Evolutionary conservation across 2,888 invertebrate genomes (phyloP).

Genomic region (Lithosia quadra): DNA sequence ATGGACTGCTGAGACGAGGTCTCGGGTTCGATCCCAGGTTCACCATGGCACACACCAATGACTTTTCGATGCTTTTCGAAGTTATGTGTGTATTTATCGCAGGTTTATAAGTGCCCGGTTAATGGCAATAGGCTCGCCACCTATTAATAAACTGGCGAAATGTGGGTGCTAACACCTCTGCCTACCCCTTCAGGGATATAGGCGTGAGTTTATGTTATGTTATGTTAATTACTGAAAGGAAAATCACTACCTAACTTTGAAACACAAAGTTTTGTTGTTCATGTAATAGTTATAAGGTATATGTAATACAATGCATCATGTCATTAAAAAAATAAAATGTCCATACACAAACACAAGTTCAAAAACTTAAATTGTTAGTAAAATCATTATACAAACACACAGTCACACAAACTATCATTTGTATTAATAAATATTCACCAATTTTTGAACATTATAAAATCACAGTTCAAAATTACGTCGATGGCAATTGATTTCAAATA

Average conservation of each 20-base stretch:
- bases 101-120: no score
- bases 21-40: no score
- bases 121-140: no score
- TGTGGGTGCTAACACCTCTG: no score
- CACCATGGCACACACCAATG: no score
- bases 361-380: slow-evolving; percentile 34
- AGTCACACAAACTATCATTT: slow-evolving; percentile 58
- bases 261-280: background rate
- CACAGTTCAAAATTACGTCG: slow-evolving; percentile 84
- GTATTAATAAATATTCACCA: slow-evolving; percentile 51
- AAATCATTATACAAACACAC: slow-evolving; percentile 57
- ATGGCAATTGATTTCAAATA: slow-evolving; percentile 75
- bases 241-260: background rate
- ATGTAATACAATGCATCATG: background rate
- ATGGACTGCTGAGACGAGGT: no score
- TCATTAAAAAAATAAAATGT: slow-evolving; percentile 26
- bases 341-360: slow-evolving; percentile 33
- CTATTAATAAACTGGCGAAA: no score
- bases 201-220: no score
- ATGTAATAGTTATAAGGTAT: background rate
- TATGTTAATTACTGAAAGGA: no score
- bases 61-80: no score
- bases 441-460: slow-evolving; percentile 82
- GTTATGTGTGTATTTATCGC: no score
- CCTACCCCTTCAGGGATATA: no score